These are phyloP conservation scores for Kuschelorhynchus macadamiae DNA, from an alignment of 2,888 invertebrate genomes.

Conservation along the genomic window DNA sequence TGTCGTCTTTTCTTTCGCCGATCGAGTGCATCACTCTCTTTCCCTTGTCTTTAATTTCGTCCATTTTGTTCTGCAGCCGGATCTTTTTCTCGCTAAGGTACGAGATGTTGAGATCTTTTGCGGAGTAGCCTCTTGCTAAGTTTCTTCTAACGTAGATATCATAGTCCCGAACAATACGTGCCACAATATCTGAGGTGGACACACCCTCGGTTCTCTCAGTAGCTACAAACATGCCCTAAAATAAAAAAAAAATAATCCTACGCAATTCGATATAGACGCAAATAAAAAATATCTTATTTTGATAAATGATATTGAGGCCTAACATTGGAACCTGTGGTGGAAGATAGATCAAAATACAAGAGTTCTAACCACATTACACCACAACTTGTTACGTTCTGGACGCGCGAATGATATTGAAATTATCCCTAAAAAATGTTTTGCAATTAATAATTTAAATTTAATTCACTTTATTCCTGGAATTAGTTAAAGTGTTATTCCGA, in stretches of 20 bases:
- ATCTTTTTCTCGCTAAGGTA: slow-evolving; percentile 98
- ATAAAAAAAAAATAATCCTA: neutral
- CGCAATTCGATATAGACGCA: neutral
- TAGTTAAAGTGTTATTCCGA: too few relatives aligned
- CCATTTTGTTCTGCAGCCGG: slow-evolving; percentile 96
- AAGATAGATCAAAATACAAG: too few relatives aligned
- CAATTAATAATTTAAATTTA: too few relatives aligned
- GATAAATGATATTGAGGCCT: too few relatives aligned
- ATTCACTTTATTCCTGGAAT: too few relatives aligned
- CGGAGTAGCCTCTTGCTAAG: slow-evolving; percentile 96
- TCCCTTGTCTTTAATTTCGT: slow-evolving; percentile 93
- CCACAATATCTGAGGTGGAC: slow-evolving; percentile 98
- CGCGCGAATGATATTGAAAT: too few relatives aligned
- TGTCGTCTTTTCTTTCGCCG: slow-evolving; percentile 89
- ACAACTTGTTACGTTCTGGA: too few relatives aligned
- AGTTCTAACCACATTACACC: too few relatives aligned
- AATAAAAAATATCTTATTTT: too few relatives aligned
- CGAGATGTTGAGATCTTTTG: slow-evolving; percentile 98
- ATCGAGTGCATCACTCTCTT: slow-evolving; percentile 87
- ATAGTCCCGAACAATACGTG: slow-evolving; percentile 97
- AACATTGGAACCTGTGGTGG: too few relatives aligned
- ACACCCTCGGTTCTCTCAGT: slow-evolving; percentile 95
- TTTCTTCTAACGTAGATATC: slow-evolving; percentile 98
- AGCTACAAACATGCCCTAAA: slow-evolving; percentile 93
- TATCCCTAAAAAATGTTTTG: too few relatives aligned